Percentiles rank a stretch among this genome's conserved stretches.
These are phyloP conservation scores for Drosophila hydei DNA, from an alignment of 1,140 invertebrate species.

Conservation along the genomic window DNA sequence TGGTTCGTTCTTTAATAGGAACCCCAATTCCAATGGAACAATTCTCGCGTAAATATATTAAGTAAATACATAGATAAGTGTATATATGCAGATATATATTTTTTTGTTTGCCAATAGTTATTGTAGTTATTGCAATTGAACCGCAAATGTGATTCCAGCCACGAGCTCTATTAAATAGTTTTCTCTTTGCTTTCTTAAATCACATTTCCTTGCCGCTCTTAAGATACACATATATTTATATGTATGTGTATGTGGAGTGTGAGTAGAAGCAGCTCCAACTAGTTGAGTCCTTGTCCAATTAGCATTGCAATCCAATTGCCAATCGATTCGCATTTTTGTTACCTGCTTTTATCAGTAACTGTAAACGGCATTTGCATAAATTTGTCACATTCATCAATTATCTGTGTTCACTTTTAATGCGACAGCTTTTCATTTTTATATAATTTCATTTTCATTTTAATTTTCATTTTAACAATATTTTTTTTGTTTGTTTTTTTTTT, in stretches of 20 bases:
- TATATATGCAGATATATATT: too few relatives aligned
- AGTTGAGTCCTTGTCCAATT: too few relatives aligned
- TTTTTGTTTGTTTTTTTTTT: too few relatives aligned
- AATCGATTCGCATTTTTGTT: neutral
- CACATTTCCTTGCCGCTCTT: neutral
- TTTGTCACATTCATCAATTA: too few relatives aligned
- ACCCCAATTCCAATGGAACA: conserved; percentile 5
- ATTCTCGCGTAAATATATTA: too few relatives aligned
- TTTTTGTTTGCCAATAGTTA: too few relatives aligned
- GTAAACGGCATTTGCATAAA: conserved; percentile 4
- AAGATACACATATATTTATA: neutral
- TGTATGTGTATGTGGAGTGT: neutral
- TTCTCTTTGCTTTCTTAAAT: neutral
- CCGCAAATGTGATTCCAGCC: too few relatives aligned
- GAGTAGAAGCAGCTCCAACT: neutral
- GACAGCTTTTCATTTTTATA: neutral
- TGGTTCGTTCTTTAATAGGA: neutral
- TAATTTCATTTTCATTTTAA: neutral
- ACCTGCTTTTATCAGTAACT: neutral
- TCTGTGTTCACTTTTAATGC: neutral
- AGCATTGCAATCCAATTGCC: too few relatives aligned
- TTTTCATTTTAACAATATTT: too few relatives aligned
- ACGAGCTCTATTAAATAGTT: too few relatives aligned
- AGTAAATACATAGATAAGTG: too few relatives aligned
- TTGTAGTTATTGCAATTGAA: too few relatives aligned